A percentile compares a stretch with the other conserved stretches of the same genome.
phyloP scores from a whole-genome alignment of 2,888 invertebrate species.

The Xanthorhoe spadicearia region DNA sequence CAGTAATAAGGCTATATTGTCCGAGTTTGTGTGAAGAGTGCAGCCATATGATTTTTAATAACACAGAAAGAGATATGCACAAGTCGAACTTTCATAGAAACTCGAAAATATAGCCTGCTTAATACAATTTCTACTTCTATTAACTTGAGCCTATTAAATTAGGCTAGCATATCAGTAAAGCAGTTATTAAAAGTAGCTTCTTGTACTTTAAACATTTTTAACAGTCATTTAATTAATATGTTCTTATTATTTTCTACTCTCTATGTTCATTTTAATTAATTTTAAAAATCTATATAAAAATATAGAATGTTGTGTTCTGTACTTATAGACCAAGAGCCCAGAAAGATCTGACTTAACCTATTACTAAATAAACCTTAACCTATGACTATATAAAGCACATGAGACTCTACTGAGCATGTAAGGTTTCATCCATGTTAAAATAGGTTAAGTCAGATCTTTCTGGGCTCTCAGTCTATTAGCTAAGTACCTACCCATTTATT shows the following conservation, averaged over 20 bases:
- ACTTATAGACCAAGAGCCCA: too few species aligned
- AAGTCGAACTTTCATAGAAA: background rate
- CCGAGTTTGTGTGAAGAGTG: background rate
- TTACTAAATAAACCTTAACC: too few species aligned
- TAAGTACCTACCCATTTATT: background rate
- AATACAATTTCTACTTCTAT: slow-evolving; percentile 18
- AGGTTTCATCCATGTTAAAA: too few species aligned
- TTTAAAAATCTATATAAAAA: background rate
- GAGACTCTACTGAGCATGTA: too few species aligned
- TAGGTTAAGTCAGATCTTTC: too few species aligned
- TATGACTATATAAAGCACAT: too few species aligned
- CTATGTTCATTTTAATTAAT: background rate
- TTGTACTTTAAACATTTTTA: background rate
- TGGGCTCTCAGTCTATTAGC: too few species aligned
- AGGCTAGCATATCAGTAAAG: background rate
- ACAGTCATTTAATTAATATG: background rate
- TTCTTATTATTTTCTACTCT: background rate
- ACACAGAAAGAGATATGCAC: background rate
- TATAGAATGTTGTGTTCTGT: background rate
- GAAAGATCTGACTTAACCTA: too few species aligned
- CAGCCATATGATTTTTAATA: background rate
- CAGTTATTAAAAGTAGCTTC: slow-evolving; percentile 8
- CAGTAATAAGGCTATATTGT: background rate
- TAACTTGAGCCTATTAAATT: slow-evolving; percentile 6
- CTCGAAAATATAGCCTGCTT: background rate